Evolutionary conservation across 2,888 invertebrate species (phyloP).

Genomic region (Sarcophaga carnaria): DNA sequence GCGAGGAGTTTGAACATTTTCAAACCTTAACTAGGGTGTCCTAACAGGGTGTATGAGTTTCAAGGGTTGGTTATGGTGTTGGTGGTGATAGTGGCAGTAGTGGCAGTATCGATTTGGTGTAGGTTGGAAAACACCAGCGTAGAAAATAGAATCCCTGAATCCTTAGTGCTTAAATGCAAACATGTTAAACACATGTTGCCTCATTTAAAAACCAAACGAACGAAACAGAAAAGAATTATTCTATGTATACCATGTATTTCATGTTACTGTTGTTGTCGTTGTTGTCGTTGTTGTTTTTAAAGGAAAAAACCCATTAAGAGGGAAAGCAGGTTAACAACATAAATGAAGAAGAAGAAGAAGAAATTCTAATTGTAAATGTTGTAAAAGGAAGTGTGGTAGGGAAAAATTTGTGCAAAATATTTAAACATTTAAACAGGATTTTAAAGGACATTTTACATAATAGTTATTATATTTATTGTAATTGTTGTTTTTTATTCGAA

Average conservation of each 20-base stretch:
- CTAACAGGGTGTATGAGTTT: background rate
- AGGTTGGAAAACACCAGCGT: background rate
- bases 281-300: slow-evolving; percentile 19
- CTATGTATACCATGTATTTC: background rate
- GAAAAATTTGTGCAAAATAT: slow-evolving; percentile 28
- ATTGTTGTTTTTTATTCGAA: slow-evolving; percentile 14
- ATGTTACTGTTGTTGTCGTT: background rate
- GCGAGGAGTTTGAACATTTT: slow-evolving; percentile 48
- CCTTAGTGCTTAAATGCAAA: slow-evolving; percentile 64
- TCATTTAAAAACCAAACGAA: slow-evolving; percentile 57
- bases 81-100: background rate
- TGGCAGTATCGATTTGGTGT: background rate
- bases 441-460: slow-evolving; percentile 57
- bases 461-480: slow-evolving; percentile 34
- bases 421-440: slow-evolving; percentile 44
- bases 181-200: slow-evolving; percentile 78
- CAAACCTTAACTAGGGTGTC: background rate
- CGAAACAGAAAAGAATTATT: slow-evolving; percentile 16
- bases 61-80: background rate
- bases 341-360: slow-evolving; percentile 49
- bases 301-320: slow-evolving; percentile 52
- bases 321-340: slow-evolving; percentile 66
- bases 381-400: background rate
- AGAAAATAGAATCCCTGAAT: slow-evolving; percentile 25
- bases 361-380: background rate